Evolutionary conservation across 1,140 invertebrate species (phyloP), one percentile per base, ranked within the genome.

Genomic region (Drosophila equinoxialis): DNA sequence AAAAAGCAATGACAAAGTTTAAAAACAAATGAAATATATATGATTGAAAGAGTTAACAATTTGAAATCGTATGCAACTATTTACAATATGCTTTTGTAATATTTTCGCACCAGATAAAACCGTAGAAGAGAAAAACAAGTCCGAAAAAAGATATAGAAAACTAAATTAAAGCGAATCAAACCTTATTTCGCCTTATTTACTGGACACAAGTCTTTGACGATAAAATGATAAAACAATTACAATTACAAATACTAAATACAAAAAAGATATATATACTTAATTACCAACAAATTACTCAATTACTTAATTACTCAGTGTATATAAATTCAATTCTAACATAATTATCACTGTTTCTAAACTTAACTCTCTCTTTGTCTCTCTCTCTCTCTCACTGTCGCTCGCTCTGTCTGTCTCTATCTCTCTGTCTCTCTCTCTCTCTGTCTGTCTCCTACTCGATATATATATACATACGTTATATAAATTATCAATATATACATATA

Each of bases 201-300:
- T 80, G 84, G 45, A 51, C 45, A 87, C 84, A 90, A 86, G 76
- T 87, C 80, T 89, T 87, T 87, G 83, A 90, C 87, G 87, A 90
- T 90, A 90, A 90, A 90, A 90, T 90, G 87, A 90, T 90, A 84
- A 90, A 90, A 90, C 60, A 90, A 90, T 90, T 90, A 90, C 76
- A 78, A 90, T 51, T 51, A 51, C 45, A 51, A 51, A 23, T 51
- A 23, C 45, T 33, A 57, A 71, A 68, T 6, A 30, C 6, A 30
- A 30, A 30, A 30, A 30, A 30, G 30, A 30, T 30, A 30, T 87
- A 87, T 87, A 87, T 89, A 77, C 67, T 72, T 81, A 75, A 61
- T 77, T 81, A 80, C 41, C 60, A 73, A 71, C 59, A 66, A 70
- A 77, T 68, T 77, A 51, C 8, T 51, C 45, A 51, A 51, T 51